Evolutionary conservation across 2,888 invertebrate genomes (phyloP), one percentile per base, ranked within the genome.

Genomic region (Drosophila tripunctata): DNA sequence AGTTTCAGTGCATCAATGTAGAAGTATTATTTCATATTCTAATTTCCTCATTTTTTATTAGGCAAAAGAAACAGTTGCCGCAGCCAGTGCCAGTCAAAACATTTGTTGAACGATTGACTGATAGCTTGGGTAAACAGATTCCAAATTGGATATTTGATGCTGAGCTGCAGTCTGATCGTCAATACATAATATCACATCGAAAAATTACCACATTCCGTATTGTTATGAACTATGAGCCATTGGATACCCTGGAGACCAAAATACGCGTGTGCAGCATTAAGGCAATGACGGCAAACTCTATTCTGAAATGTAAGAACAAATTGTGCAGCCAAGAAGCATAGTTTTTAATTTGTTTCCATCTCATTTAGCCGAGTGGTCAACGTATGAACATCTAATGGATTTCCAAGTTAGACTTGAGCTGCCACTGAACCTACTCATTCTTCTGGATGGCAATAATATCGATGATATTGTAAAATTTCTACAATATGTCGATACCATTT

Each of bases 111-210:
- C 58, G 67, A 15, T 62, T 89, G n/a, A 41, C 65, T 0, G 10
- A 10, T 2, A 8, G 57, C 4, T 22, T 88, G 36, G 41, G 24
- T 22, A 30, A 31, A 1, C 55, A 67, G 33, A 35, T 50, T n/a
- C 73, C 73, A 2, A 77, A 78, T 54, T 89, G 89, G 89, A 84
- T 83, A 60, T 84, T 88, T 30, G 80, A 89, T 44, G 65, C 44
- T 50, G 75, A 89, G 54, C 63, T 77, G 38, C 77, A 81, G 35
- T 19, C 22, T 24, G 66, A 71, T 19, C 55, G 36, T 4, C 63
- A 47, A 43, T 61, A 76, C 14, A 56, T 86, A 10, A 70, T 86
- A 6, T 40, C 60, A 0, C 78, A 83, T 35, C 64, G 60, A 1
- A 52, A 50, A 38, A 50, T 80, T 3, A 15, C 51, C 4, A 70